phyloP scores from a whole-genome alignment of 2,113 vertebrate species.

The Alligator sinensis region DNA sequence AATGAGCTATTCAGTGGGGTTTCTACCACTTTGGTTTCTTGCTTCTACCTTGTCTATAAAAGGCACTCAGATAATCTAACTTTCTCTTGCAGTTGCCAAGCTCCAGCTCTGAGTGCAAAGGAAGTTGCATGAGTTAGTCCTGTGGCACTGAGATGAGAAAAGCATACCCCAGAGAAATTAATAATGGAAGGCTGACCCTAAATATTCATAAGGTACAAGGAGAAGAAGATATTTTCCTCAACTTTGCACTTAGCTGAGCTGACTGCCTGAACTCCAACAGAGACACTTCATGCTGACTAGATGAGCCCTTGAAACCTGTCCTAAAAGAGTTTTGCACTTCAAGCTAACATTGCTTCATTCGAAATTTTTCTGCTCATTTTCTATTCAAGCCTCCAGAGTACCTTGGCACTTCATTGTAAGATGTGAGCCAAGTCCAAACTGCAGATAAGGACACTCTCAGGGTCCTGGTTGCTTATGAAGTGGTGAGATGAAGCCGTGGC shows the following conservation, averaged over 20 bases:
- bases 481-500: not conserved
- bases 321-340: not conserved
- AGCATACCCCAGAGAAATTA: conserved; percentile 62
- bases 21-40: no score
- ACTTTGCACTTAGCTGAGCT: conserved; percentile 23
- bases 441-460: not conserved
- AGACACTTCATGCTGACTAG: conserved; percentile 21
- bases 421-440: conserved; percentile 2
- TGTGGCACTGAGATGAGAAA: conserved; percentile 54
- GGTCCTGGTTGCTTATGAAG: not conserved
- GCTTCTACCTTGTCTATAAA: no score
- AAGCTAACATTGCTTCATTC: not conserved
- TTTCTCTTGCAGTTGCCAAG: not conserved
- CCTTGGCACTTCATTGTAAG: not conserved
- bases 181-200: conserved; percentile 68
- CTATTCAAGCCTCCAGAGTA: conserved; percentile 38
- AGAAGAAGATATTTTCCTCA: conserved; percentile 49
- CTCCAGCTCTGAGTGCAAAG: not conserved
- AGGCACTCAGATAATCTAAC: no score
- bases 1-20: no score
- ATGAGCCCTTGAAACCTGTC: conserved; percentile 7
- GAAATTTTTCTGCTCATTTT: conserved; percentile 27
- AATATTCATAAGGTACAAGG: conserved; percentile 71
- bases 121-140: conserved; percentile 31
- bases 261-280: conserved; percentile 34